Evolutionary conservation across 2,113 vertebrate genomes (phyloP), one percentile per base, ranked within the genome.

Genomic region (Aix galericulata): DNA sequence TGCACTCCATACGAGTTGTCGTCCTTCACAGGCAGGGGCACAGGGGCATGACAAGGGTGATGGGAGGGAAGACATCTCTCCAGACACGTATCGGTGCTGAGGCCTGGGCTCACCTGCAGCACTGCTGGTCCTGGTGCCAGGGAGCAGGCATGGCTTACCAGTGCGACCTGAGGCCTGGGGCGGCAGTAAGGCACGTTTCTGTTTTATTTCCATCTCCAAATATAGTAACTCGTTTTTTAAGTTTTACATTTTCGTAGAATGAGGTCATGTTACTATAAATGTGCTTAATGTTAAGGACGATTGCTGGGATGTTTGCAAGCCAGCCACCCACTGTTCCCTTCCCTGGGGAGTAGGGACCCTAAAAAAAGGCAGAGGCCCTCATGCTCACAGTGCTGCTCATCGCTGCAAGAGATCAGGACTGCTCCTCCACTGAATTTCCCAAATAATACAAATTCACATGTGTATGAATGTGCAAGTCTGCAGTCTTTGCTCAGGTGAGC

Each of bases 171-270:
- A 68, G 1, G 5, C 42, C 3, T 21, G 23, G 82, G 46, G 60
- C 48, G 38, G 34, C 42, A 38, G 26, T 63, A 80, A 96, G 59
- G 68, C 90, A 71, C 50, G 42, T 88, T 93, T 62, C 80, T 81
- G 56, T 23, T 88, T 71, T 67, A 81, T 92, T 88, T 94, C 89
- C 82, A 38, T 75, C 69, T 94, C 73, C 76, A 94, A 93, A 90
- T 93, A 86, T 60, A 96, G 92, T 56, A 84, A 86, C 56, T 92
- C 0, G 34, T 69, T 94, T 93, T 93, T 64, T 34, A 86, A 81
- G 82, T 96, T 97, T 92, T 81, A 52, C 72, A 23, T 92, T 91
- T 93, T 93, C 68, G 42, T 84, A 68, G 77, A 55, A 14, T 93
- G 96, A 95, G 52, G 48, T 94, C 90, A 75, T 38, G 60, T 89